Base-by-base conservation (phyloP, 2,888 invertebrate species). In the Tachina lurida region DNA sequence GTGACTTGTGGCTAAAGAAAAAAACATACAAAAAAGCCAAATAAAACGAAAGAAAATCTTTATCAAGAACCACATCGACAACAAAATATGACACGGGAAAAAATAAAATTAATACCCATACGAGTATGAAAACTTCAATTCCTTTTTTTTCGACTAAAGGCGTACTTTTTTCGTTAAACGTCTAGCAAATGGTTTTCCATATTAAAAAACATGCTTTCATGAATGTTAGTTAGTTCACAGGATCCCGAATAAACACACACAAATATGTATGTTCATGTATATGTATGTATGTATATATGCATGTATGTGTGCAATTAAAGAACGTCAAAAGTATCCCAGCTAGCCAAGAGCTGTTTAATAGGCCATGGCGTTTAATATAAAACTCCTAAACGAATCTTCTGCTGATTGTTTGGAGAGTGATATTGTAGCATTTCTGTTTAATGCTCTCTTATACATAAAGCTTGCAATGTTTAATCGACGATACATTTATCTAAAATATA, bases 121-220 rank as follows among this genome's bases (percentile, higher is more conserved):
- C 31, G 31, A 31, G 31, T 31, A 54, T 43, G 43, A 67, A 68
- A 74, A 68, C n/a, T 67, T 9, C 49, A 60, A 49, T 67, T 52
- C 56, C 1, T 10, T 52, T 47, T 17, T 60, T 47, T 74, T 49
- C 22, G 17, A 39, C 71, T 65, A 67, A 49, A 77, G 58, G 58
- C 82, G 58, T 65, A 49, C 45, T 58, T 67, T 82, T 71, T 52
- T 58, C 52, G 56, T 77, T 58, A 77, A 77, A 76, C 43, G 31
- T 58, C 70, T 52, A 19, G 47, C 19, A 65, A 80, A 13, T 41
- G 43, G 10, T 19, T 75, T 62, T 68, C 39, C 19, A 62, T 65
- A 63, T 79, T 71, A 39, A 71, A 12, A 31, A 56, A 58, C 41
- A 60, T 76, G 71, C 54, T 56, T 1, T 19, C 47, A 22, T 71